These are phyloP conservation scores for Entelurus aequoreus DNA, from an alignment of 2,113 vertebrate species.

Conservation along the genomic window DNA sequence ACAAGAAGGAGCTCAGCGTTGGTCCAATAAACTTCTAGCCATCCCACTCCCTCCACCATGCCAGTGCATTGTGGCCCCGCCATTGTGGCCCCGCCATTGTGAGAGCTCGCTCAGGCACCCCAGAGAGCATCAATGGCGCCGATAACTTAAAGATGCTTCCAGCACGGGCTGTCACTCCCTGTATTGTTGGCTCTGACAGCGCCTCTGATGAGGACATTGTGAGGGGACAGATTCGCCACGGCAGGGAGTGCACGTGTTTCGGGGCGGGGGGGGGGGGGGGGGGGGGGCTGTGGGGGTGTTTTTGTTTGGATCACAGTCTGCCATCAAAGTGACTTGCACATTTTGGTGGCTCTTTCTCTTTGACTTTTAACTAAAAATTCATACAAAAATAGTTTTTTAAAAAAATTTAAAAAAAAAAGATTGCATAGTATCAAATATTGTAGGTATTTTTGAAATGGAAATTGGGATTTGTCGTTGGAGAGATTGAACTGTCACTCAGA, in stretches of 20 bases:
- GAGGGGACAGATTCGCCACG: slow-evolving; percentile 13
- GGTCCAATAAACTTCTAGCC: slow-evolving; percentile 58
- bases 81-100: slow-evolving; percentile 28
- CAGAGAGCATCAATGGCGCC: slow-evolving; percentile 45
- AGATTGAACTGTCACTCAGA: background rate
- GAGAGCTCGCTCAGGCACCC: slow-evolving; percentile 39
- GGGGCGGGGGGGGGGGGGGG: too few species aligned
- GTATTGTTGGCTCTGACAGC: slow-evolving; percentile 56
- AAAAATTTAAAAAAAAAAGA: background rate
- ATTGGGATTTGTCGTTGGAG: background rate
- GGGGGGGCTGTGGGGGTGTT: too few species aligned
- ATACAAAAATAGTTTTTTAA: too few species aligned
- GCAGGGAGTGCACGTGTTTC: slow-evolving; percentile 18
- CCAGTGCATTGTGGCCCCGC: slow-evolving; percentile 14
- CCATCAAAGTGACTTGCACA: background rate
- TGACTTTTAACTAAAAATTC: background rate
- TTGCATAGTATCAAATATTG: background rate
- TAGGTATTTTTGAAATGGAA: slow-evolving; percentile 1
- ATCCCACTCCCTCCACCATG: slow-evolving; percentile 56
- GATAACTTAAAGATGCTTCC: slow-evolving; percentile 54
- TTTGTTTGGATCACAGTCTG: background rate
- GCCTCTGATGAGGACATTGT: slow-evolving; percentile 49
- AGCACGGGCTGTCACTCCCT: slow-evolving; percentile 45
- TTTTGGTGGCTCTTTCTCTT: background rate
- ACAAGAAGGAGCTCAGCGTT: background rate